A percentile compares a stretch with the other conserved stretches of the same genome.
Evolutionary conservation across 2,888 invertebrate species (phyloP).

Genomic region (Catocala fraxini): DNA sequence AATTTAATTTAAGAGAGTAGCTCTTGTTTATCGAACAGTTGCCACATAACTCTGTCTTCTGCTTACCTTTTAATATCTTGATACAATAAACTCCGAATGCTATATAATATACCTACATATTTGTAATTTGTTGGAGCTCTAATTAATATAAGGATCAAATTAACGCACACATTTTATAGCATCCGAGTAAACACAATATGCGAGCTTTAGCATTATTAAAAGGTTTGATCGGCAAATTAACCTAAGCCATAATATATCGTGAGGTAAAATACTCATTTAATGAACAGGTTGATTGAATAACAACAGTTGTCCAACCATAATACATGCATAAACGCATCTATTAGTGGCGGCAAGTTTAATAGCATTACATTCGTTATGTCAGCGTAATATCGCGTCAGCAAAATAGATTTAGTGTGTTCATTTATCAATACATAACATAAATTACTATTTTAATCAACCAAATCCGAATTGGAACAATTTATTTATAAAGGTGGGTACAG

Average conservation of each 20-base stretch:
- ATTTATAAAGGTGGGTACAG: conserved; percentile 14
- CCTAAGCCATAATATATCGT: conserved; percentile 3
- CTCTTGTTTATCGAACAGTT: no score
- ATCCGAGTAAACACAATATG: no score
- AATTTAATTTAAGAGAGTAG: no score
- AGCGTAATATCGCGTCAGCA: conserved; percentile 18
- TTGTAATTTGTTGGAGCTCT: no score
- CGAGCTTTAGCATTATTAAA: no score
- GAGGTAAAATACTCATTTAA: conserved; percentile 10
- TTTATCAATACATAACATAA: conserved; percentile 26
- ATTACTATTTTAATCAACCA: conserved; percentile 30
- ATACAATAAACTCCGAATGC: no score
- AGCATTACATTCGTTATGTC: conserved; percentile 12
- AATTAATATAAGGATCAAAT: no score
- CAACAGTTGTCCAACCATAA: conserved; percentile 10
- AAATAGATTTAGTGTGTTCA: conserved; percentile 29
- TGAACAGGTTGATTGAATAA: conserved; percentile 12
- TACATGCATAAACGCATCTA: conserved; percentile 23
- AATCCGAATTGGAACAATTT: conserved; percentile 23
- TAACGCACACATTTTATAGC: no score
- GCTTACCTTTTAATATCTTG: no score
- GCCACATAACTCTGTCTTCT: no score
- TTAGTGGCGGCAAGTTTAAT: conserved; percentile 25
- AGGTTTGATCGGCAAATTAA: background rate
- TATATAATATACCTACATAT: no score